Base-by-base conservation (phyloP, 2,797 vertebrate species). In the Mormyrus hasselquistii region DNA sequence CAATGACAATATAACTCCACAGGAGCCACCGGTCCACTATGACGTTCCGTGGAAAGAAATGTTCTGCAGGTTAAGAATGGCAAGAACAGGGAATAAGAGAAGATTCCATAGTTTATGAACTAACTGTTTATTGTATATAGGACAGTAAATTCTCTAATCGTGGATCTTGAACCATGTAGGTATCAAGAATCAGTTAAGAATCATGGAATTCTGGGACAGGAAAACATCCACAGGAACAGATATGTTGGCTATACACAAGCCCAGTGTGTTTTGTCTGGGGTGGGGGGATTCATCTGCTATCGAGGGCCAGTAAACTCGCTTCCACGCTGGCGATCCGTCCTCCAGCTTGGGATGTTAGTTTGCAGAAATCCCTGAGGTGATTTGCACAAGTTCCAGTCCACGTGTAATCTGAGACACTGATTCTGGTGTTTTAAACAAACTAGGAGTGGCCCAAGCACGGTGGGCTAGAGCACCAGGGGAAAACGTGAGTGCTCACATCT, bases 351-450 rank as follows among this genome's bases (percentile, higher is more conserved):
- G 47, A 53, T 19, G 22, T 49, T 62, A 4, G 47, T 49, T 38
- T 19, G 5, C 22, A 55, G n/a, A 47, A 52, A 88, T 53, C n/a
- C 34, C 44, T 59, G 52, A 73, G 29, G 55, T 34, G 25, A 47
- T 89, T 69, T 57, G 38, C 34, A 47, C 4, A 5, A 65, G 25
- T 52, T 44, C 16, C 55, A 25, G 22, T 8, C 82, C 16, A 22
- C 29, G 29, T 69, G 57, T 38, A 86, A 69, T 50, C 16, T 22
- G 52, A 83, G 55, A 47, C 88, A 38, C 9, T 59, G 76, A 47
- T 47, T 59, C 59, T 22, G 25, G 59, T 69, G n/a, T 76, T 38
- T 88, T 16, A 84, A 88, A 44, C n/a, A 84, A 84, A 88, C 83
- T 88, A 84, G 53, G 53, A 47, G 41, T 50, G 6, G 29, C 25